Percentiles rank a stretch among this genome's conserved stretches.
These are phyloP conservation scores for Phalacrocorax carbo DNA, from an alignment of 2,113 vertebrate genomes.

Conservation along the genomic window DNA sequence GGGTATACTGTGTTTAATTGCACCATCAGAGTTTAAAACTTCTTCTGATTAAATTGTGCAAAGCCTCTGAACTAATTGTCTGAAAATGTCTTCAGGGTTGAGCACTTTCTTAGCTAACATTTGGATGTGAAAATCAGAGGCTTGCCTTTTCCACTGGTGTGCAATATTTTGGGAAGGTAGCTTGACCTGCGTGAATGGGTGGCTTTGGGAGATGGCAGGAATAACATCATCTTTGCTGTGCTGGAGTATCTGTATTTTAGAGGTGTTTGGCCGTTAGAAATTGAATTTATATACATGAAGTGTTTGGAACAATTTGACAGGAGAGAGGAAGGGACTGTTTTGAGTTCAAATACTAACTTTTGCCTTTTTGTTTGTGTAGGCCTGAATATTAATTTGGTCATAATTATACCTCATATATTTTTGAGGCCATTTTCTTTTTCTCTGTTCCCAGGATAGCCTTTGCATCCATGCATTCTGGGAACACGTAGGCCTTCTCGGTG, in stretches of 20 bases:
- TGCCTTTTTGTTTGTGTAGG: neutral
- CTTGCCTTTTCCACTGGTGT: neutral
- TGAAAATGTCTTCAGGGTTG: neutral
- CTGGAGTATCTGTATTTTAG: neutral
- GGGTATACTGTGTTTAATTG: conserved; percentile 45
- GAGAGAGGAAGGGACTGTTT: neutral
- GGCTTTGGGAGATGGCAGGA: neutral
- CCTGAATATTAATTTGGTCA: neutral
- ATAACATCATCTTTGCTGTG: neutral
- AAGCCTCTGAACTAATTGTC: conserved; percentile 32
- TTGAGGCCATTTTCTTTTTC: neutral
- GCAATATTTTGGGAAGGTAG: neutral
- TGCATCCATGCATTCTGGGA: neutral
- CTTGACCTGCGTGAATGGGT: neutral
- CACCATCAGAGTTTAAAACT: conserved; percentile 43
- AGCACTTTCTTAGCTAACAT: neutral
- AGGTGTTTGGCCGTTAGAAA: neutral
- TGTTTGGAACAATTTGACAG: neutral
- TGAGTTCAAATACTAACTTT: neutral
- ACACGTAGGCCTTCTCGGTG: neutral
- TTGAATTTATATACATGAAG: neutral
- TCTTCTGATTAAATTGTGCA: conserved; percentile 47
- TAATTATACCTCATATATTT: neutral
- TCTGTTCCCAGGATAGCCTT: neutral
- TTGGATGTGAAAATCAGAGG: neutral